Conservation (phyloP, 2,797 vertebrate genomes). For the Hoplostethus atlanticus region DNA sequence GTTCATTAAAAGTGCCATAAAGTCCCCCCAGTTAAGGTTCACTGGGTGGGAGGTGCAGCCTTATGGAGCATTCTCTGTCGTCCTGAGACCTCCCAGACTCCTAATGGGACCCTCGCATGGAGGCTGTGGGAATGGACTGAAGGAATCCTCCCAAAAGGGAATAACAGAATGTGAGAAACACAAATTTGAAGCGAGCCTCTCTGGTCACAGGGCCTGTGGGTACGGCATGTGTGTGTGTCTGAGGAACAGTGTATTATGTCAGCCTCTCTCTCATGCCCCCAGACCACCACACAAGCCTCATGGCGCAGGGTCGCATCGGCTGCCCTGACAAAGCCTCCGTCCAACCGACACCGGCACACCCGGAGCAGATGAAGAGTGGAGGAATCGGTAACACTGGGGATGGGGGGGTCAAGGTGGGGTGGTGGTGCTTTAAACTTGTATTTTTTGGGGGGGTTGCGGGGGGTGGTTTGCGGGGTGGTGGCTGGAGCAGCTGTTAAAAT, state of each 20-base stretch:
- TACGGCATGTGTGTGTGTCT: conserved; percentile 46
- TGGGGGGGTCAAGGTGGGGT: conserved; percentile 20
- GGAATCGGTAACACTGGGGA: conserved; percentile 10
- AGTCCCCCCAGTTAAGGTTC: conserved; percentile 47
- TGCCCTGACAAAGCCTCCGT: conserved; percentile 28
- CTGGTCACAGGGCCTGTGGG: conserved; percentile 62
- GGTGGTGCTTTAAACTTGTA: conserved; percentile 68
- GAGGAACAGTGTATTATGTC: conserved; percentile 49
- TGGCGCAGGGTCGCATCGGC: conserved; percentile 31
- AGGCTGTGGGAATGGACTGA: conserved; percentile 78
- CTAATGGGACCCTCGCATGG: conserved; percentile 53
- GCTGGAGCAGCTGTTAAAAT: conserved; percentile 81
- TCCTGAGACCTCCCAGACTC: conserved; percentile 46
- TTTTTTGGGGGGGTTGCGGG: conserved; percentile 49
- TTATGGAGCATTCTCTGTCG: conserved; percentile 39
- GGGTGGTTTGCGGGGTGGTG: no score
- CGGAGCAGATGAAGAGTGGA: conserved; percentile 8
- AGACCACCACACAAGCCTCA: conserved; percentile 24
- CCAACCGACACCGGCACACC: background rate
- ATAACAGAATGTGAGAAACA: conserved; percentile 63
- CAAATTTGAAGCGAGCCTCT: conserved; percentile 60
- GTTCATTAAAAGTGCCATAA: conserved; percentile 43
- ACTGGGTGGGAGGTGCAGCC: conserved; percentile 50
- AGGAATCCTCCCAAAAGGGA: conserved; percentile 73
- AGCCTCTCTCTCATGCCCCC: conserved; percentile 64